Evolutionary conservation across 2,888 invertebrate species (phyloP).

Genomic region (Steinernema scapterisci): DNA sequence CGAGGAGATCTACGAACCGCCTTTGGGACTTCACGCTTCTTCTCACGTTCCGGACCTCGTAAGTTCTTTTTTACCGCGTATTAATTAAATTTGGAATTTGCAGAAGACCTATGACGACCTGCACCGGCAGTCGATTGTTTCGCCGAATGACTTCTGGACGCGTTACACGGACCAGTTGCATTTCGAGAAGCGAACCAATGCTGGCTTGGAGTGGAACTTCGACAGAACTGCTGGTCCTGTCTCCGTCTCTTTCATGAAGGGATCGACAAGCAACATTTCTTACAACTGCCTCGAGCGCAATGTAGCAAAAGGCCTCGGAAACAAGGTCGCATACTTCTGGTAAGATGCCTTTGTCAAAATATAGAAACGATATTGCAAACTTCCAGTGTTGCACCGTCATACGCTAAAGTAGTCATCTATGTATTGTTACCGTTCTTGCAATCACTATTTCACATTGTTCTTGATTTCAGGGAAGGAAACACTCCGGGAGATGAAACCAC

Average conservation of each 20-base stretch:
- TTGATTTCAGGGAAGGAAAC: conserved; percentile 83
- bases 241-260: conserved; percentile 91
- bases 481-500: conserved; percentile 80
- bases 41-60: conserved; percentile 63
- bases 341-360: conserved; percentile 65
- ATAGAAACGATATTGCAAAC: too few relatives aligned
- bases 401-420: too few relatives aligned
- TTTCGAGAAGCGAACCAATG: conserved; percentile 77
- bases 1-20: conserved; percentile 56
- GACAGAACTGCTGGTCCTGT: conserved; percentile 85
- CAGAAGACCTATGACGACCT: conserved; percentile 55
- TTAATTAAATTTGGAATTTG: neutral
- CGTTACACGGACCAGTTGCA: conserved; percentile 89
- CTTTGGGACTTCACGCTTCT: conserved; percentile 59
- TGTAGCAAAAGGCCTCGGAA: conserved; percentile 77
- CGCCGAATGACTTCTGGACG: conserved; percentile 90
- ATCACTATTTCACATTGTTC: conserved; percentile 54
- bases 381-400: too few relatives aligned
- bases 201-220: conserved; percentile 88
- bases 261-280: conserved; percentile 83
- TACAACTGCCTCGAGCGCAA: conserved; percentile 93
- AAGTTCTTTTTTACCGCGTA: neutral
- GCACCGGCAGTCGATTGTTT: conserved; percentile 77
- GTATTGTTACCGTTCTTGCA: too few relatives aligned
- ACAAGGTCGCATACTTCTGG: conserved; percentile 17